Percentiles rank a stretch among this genome's conserved stretches.
Conservation (phyloP, 2,797 vertebrate species). For the Sylvia borin region DNA sequence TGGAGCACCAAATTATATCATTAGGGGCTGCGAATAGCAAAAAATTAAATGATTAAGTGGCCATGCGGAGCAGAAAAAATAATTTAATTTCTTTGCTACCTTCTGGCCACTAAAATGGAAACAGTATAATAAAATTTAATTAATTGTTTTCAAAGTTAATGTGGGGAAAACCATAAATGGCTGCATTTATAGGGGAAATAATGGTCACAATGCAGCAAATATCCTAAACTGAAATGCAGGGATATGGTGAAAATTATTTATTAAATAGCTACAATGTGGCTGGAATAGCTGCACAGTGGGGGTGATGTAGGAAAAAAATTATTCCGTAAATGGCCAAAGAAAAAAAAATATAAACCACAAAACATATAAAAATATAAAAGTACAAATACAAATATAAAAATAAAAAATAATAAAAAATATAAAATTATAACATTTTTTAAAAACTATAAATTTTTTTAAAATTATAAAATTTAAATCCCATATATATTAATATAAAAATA, state of each 20-base stretch:
- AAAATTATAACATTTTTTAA: too few species aligned
- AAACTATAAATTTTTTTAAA: too few species aligned
- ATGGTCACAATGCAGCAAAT: neutral
- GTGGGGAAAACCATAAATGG: neutral
- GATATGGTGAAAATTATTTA: neutral
- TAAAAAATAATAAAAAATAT: too few species aligned
- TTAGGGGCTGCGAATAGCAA: neutral
- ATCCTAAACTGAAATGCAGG: neutral
- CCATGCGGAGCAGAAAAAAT: neutral
- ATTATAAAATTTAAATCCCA: too few species aligned
- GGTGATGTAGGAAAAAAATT: rapidly evolving
- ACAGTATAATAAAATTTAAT: rapidly evolving
- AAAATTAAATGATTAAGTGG: neutral
- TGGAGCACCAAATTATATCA: neutral
- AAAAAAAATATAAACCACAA: too few species aligned
- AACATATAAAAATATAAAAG: neutral
- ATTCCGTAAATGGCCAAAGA: neutral
- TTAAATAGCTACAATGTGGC: rapidly evolving
- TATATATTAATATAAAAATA: too few species aligned
- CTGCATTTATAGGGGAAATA: neutral
- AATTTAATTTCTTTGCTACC: neutral
- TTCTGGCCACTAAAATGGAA: neutral
- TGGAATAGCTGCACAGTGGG: neutral
- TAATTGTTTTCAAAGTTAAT: neutral
- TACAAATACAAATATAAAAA: too few species aligned